Evolutionary conservation across 2,888 invertebrate species (phyloP), one percentile per base, ranked within the genome.

Genomic region (Drosophila rubida): DNA sequence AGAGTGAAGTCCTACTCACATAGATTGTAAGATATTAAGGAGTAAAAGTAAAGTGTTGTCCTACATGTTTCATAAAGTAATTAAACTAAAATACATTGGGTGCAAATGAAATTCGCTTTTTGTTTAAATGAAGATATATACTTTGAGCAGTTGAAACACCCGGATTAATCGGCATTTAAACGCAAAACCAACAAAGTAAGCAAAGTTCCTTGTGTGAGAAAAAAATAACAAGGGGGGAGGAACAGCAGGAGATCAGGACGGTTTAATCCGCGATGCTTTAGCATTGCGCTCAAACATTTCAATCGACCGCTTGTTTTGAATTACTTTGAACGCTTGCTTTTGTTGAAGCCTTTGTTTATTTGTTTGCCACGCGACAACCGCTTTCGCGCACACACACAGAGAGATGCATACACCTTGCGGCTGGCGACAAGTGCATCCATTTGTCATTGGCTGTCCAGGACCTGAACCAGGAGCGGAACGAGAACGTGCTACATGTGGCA

Each of bases 331-430:
- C 79, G 53, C 69, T 66, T 87, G 81, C 81, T 81, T 85, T 87
- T 88, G 87, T 83, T 88, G 77, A 74, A 67, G 67, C 80, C 83
- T 85, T 86, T 87, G 83, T 81, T 81, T 81, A 82, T 81, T 87
- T 80, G 66, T 69, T 87, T 75, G 72, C 48, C 61, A 45, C 58
- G 54, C 79, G 68, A 69, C 66, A 75, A 55, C 19, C 51, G 42
- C 23, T 16, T 9, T 3, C 19, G 46, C 44, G 37, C 54, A 41
- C 58, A 42, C 30, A 41, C 7, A 62, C 37, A 42, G 13, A 14
- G 44, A 61, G 68, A 48, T 67, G 73, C 72, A 66, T 64, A 71
- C 74, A 87, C 84, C 88, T 87, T 84, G 88, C 75, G 87, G 88
- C 83, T 51, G 58, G 44, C 51, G 46, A 58, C 76, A 87, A 88